phyloP scores from a whole-genome alignment of 2,888 invertebrate genomes.

The Meganola albula region DNA sequence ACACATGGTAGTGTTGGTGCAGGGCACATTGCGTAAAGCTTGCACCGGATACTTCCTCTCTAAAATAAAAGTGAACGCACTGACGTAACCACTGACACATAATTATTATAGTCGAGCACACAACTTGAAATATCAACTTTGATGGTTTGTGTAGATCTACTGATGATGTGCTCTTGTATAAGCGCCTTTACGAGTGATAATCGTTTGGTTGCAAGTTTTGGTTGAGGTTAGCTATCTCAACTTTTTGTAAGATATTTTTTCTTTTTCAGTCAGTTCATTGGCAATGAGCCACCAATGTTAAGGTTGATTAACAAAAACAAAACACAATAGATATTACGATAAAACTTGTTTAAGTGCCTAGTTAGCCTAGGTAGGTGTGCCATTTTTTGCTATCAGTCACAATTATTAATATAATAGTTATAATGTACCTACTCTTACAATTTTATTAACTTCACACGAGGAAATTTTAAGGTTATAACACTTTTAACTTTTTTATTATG shows the following conservation, averaged over 20 bases:
- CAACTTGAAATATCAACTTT: conserved; percentile 36
- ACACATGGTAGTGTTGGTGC: conserved; percentile 26
- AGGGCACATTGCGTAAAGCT: conserved; percentile 38
- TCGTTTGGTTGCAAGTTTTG: conserved; percentile 13
- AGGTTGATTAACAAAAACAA: conserved; percentile 4
- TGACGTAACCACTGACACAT: conserved; percentile 52
- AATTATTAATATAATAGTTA: too few species aligned
- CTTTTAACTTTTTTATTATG: too few species aligned
- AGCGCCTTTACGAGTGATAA: conserved; percentile 31
- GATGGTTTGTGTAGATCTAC: conserved; percentile 32
- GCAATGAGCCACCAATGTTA: conserved; percentile 36
- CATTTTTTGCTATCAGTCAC: too few species aligned
- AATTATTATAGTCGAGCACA: conserved; percentile 43
- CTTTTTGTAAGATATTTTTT: conserved; percentile 25
- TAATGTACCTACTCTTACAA: too few species aligned
- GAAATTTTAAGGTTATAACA: too few species aligned
- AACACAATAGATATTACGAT: too few species aligned
- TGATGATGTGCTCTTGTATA: conserved; percentile 23
- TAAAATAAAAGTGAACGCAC: conserved; percentile 70
- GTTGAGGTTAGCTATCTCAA: conserved; percentile 20
- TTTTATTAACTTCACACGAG: too few species aligned
- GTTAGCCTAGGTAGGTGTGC: too few species aligned
- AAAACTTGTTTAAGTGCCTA: too few species aligned
- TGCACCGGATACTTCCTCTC: conserved; percentile 50
- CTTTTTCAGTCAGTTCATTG: conserved; percentile 35